These are phyloP conservation scores for Psittacula echo DNA, from an alignment of 2,797 vertebrate genomes.

Conservation along the genomic window DNA sequence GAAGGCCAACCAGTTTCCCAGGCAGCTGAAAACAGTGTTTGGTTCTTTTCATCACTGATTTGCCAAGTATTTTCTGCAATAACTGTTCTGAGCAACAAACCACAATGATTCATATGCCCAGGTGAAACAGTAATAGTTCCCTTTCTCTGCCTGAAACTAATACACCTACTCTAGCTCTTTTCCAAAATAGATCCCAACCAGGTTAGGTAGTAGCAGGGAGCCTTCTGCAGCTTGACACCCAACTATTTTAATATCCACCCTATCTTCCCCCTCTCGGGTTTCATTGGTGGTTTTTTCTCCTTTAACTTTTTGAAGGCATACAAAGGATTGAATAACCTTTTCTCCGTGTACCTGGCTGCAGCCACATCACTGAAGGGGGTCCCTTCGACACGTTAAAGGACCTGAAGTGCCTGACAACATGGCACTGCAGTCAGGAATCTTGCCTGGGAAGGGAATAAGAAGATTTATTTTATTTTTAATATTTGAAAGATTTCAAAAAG, in stretches of 20 bases:
- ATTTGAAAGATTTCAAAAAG: slow-evolving; percentile 61
- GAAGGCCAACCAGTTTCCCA: not conserved
- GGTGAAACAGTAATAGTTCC: not conserved
- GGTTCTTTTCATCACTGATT: not conserved
- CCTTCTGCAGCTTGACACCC: not conserved
- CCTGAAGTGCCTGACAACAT: slow-evolving; percentile 43
- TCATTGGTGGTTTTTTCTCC: not conserved
- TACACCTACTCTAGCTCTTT: not conserved
- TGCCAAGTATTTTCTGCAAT: not conserved
- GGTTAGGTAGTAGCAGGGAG: not conserved
- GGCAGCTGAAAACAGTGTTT: not conserved
- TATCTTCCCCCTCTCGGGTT: not conserved
- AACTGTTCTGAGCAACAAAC: not conserved
- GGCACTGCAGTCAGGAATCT: slow-evolving; percentile 49
- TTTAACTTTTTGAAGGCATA: slow-evolving; percentile 15
- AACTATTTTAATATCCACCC: slow-evolving; percentile 23
- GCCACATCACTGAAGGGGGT: slow-evolving; percentile 29
- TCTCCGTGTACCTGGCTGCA: not conserved
- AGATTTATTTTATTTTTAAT: slow-evolving; percentile 64
- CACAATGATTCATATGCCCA: not conserved
- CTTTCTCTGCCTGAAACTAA: not conserved
- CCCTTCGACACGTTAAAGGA: slow-evolving; percentile 19
- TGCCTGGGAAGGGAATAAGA: slow-evolving; percentile 17
- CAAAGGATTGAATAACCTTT: slow-evolving; percentile 46
- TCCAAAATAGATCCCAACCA: not conserved